A percentile compares a stretch with the other conserved stretches of the same genome.
Evolutionary conservation across 1,140 invertebrate species (phyloP).

Genomic region (Penaeus indicus): DNA sequence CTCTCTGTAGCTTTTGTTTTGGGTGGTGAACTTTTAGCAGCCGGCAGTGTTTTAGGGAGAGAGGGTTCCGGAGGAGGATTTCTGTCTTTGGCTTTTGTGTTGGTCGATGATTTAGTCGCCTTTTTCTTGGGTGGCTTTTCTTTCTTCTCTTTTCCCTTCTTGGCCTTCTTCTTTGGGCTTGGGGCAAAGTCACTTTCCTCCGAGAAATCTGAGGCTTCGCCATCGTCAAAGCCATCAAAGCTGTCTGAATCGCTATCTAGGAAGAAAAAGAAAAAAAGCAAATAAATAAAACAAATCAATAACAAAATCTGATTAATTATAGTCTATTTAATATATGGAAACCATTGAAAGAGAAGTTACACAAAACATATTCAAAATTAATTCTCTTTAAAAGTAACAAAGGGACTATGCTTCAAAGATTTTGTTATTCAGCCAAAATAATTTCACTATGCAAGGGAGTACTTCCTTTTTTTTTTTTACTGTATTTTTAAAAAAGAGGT

Average conservation of each 20-base stretch:
- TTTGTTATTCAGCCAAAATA: no score
- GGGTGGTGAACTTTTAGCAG: background rate
- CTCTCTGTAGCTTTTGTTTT: background rate
- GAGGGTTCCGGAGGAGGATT: background rate
- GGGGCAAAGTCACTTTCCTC: conserved; percentile 41
- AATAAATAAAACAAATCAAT: background rate
- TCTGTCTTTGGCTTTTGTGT: conserved; percentile 6
- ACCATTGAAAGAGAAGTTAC: no score
- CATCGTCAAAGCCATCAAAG: conserved; percentile 33
- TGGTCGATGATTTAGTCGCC: background rate
- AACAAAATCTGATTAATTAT: background rate
- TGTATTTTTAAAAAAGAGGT: no score
- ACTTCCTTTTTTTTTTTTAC: no score
- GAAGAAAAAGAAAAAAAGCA: background rate
- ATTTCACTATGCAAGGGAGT: no score
- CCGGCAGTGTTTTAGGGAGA: background rate
- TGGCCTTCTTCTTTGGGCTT: conserved; percentile 39
- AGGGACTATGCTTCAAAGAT: no score
- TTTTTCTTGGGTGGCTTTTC: conserved; percentile 7
- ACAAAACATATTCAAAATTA: no score
- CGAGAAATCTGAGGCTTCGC: conserved; percentile 6
- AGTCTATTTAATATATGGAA: background rate
- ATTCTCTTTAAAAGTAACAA: no score
- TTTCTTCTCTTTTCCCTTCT: conserved; percentile 32
- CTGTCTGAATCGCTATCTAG: conserved; percentile 39